Base-by-base conservation (phyloP, 2,113 vertebrate species). In the Cololabis saira region DNA sequence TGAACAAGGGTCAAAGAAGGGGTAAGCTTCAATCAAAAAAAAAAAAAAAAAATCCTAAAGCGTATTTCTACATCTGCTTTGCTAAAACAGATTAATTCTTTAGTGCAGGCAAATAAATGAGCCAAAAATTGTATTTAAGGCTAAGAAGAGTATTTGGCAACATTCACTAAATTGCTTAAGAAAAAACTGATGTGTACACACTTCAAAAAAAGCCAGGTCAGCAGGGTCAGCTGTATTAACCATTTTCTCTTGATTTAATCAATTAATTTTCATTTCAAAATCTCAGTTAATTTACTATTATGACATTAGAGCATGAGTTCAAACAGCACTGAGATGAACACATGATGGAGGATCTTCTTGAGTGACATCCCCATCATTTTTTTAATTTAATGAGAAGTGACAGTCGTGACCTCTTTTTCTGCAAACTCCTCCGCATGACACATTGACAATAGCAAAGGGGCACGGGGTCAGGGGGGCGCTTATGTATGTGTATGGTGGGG, bases 1-100 rank as follows among this genome's bases (percentile, higher is more conserved):
- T 89, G 68, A 76, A 43, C 9, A 24, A 57, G 55, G 82, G 83
- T 86, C 86, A 68, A 67, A 61, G 30, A 22, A 1, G 12, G 74
- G 76, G 17, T 78, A 86, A 85, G 80, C 74, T 71, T 81, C 70
- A 86, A 84, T 89, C 79, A 77, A 81, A 88, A 64, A 83, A 53
- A 79, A 72, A 27, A 15, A 47, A 47, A 47, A 9, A 18, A 47
- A 47, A 47, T 83, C 80, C 76, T 86, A 70, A 86, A 86, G 75
- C 61, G 49, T 81, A 84, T 77, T 85, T 61, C 78, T 81, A 14
- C 22, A 3, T 64, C 53, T 60, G 64, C 69, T 41, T 61, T 47
- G 40, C 59, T 61, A 57, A 79, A 82, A 70, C 71, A 72, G 79
- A 87, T 83, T 81, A 84, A 84, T 80, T 69, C 80, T 89, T 89